Evolutionary conservation across 1,140 invertebrate genomes (phyloP).

Genomic region (Pseudoatta argentina): DNA sequence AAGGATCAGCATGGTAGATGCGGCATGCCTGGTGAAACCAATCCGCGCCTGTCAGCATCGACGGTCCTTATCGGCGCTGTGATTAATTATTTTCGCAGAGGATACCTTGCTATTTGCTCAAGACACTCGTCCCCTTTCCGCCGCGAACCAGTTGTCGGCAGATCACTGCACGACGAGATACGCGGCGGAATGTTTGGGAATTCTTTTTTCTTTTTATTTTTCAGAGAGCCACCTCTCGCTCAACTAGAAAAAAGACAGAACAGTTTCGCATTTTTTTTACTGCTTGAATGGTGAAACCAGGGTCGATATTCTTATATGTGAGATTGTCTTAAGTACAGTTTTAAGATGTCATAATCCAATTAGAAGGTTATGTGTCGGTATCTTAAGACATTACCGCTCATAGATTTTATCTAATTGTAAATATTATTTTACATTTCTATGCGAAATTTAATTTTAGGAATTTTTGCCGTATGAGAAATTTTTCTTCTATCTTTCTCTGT

Average conservation of each 20-base stretch:
- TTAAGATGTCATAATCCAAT: no score
- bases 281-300: background rate
- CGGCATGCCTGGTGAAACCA: conserved; percentile 64
- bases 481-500: background rate
- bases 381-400: no score
- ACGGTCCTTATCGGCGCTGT: conserved; percentile 71
- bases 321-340: no score
- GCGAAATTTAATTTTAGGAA: background rate
- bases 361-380: no score
- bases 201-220: background rate
- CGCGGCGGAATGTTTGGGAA: background rate
- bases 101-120: conserved; percentile 59
- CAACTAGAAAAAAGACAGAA: background rate
- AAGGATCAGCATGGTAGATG: conserved; percentile 39
- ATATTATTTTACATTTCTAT: no score
- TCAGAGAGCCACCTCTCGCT: background rate
- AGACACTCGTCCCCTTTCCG: conserved; percentile 10
- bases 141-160: conserved; percentile 25
- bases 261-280: background rate
- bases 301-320: no score
- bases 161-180: conserved; percentile 7
- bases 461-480: background rate
- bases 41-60: conserved; percentile 73
- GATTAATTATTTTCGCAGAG: conserved; percentile 70
- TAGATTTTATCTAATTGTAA: no score